Evolutionary conservation across 2,113 vertebrate genomes (phyloP), one percentile per base, ranked within the genome.

Genomic region (Aptenodytes forsteri): DNA sequence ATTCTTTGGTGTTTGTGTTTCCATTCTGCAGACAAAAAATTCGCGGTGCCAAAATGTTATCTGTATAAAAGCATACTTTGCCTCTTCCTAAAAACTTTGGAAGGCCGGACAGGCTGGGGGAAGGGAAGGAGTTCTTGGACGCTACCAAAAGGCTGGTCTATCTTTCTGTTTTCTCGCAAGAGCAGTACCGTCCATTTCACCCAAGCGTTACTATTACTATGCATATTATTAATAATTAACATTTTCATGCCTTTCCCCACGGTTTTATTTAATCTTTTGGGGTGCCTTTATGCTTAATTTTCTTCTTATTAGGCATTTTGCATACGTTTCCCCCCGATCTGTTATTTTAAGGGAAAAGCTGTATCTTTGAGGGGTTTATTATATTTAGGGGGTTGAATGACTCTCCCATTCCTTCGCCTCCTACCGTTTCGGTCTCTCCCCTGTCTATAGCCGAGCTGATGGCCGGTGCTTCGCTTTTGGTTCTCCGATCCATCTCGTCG

Each of bases 391-490:
- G 86, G 29, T 5, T 76, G 96, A 80, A 78, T 4, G 66, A 55
- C 58, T 92, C 82, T 34, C 95, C 90, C 94, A 59, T 70, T 87
- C 92, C 90, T 93, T 67, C 83, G 38, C 59, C 91, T 97, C 99
- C 98, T 99, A 99, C 99, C 99, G 99, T 99, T 96, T 99, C 99
- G 40, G 99, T 99, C 93, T 99, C 99, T 95, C 99, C 99, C 98
- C 99, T 99, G 98, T 99, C 99, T 98, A 99, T 99, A 96, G 99
- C 99, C 85, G 99, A 99, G 98, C 99, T 99, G 99, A 99, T 99
- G 97, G 99, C 99, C 71, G 99, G 98, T 91, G 99, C 99, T 98
- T 99, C 99, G 98, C 98, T 99, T 98, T 99, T 99, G 93, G 98
- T 98, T 98, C 99, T 98, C 95, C 99, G 99, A 98, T 99, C 99